Conservation (phyloP, 2,888 invertebrate genomes). For the Apodemia duryi region DNA sequence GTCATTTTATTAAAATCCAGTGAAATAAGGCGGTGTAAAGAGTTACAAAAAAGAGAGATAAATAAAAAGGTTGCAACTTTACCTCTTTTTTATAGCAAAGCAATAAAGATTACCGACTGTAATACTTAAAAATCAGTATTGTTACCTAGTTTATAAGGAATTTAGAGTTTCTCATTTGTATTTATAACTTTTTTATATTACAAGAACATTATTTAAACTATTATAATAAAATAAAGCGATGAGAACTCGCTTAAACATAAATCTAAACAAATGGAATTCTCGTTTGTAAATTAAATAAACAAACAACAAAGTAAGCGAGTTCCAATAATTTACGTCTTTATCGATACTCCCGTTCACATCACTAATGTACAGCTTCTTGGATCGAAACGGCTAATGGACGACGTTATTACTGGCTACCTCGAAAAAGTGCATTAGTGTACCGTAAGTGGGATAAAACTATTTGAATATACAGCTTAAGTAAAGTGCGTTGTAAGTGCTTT, state of each 20-base stretch:
- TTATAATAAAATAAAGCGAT: no score
- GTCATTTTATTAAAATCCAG: no score
- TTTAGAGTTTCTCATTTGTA: no score
- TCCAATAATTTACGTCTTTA: slow-evolving; percentile 35
- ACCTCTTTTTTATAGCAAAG: no score
- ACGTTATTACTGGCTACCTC: slow-evolving; percentile 65
- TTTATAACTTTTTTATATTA: no score
- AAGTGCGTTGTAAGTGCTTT: slow-evolving; percentile 65
- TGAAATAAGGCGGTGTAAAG: no score
- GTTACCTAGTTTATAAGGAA: no score
- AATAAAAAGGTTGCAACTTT: no score
- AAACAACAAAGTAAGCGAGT: slow-evolving; percentile 32
- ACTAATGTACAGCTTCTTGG: slow-evolving; percentile 47
- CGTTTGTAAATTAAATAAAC: slow-evolving; percentile 25
- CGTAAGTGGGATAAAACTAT: slow-evolving; percentile 71
- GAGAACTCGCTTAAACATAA: neutral
- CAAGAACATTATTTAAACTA: no score
- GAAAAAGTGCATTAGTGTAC: slow-evolving; percentile 74
- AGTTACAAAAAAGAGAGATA: no score
- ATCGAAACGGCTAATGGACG: slow-evolving; percentile 65
- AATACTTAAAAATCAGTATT: no score
- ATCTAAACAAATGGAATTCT: slow-evolving; percentile 3
- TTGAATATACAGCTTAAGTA: slow-evolving; percentile 72
- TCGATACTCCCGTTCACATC: slow-evolving; percentile 42
- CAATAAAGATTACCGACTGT: no score